These are phyloP conservation scores for Trachymyrmex cornetzi DNA, from an alignment of 1,140 invertebrate genomes.

Conservation along the genomic window DNA sequence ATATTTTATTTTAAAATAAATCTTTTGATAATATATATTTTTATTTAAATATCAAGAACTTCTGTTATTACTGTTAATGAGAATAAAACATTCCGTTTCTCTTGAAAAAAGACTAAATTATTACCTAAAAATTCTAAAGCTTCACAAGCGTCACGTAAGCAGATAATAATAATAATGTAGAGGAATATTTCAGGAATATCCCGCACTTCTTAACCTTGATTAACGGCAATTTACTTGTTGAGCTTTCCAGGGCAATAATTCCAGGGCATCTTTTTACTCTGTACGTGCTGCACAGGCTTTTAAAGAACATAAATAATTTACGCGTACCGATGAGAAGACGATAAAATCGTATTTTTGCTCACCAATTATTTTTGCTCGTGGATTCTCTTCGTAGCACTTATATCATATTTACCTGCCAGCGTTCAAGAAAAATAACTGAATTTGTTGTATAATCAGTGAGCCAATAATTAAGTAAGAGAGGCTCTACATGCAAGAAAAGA, in stretches of 20 bases:
- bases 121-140: slow-evolving; percentile 1
- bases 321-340: background rate
- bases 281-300: slow-evolving; percentile 16
- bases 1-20: background rate
- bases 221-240: slow-evolving; percentile 27
- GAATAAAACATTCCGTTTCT: background rate
- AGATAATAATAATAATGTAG: background rate
- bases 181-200: background rate
- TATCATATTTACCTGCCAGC: slow-evolving; percentile 19
- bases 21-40: background rate
- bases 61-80: background rate
- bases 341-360: slow-evolving; percentile 38
- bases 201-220: background rate
- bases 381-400: background rate
- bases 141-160: too few species aligned
- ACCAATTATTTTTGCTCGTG: background rate
- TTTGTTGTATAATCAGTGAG: slow-evolving; percentile 37
- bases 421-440: background rate
- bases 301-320: slow-evolving; percentile 48
- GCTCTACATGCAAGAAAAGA: background rate
- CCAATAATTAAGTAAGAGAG: background rate
- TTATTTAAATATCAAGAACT: background rate
- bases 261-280: slow-evolving; percentile 23
- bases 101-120: background rate
- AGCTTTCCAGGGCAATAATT: slow-evolving; percentile 24